These are phyloP conservation scores for Andrena marginata DNA, from an alignment of 2,888 invertebrate species.

Conservation along the genomic window DNA sequence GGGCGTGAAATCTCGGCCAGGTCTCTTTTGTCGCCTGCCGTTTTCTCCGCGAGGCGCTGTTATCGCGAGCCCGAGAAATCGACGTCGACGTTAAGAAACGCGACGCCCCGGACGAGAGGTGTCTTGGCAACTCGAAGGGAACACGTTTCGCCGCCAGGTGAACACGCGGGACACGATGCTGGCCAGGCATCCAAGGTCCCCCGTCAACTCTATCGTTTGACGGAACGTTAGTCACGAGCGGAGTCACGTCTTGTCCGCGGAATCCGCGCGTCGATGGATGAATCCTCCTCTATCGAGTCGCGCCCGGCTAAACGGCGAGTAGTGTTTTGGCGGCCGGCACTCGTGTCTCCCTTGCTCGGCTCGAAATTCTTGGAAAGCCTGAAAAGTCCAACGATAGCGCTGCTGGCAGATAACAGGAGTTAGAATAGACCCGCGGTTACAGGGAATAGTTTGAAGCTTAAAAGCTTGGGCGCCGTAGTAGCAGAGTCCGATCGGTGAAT, in stretches of 20 bases:
- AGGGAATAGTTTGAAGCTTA: neutral
- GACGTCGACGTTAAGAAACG: neutral
- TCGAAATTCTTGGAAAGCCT: neutral
- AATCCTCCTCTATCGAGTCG: conserved; percentile 27
- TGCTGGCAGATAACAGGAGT: conserved; percentile 20
- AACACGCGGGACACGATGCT: conserved; percentile 57
- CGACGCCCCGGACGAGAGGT: conserved; percentile 25
- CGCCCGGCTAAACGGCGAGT: neutral
- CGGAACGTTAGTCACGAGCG: conserved; percentile 64
- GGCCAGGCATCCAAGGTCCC: conserved; percentile 63
- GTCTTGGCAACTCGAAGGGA: conserved; percentile 49
- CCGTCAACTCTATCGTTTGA: conserved; percentile 67
- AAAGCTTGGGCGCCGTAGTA: neutral
- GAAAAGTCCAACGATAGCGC: conserved; percentile 7
- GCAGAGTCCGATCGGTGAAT: no score
- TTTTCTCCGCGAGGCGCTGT: conserved; percentile 4
- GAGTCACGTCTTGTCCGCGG: conserved; percentile 65
- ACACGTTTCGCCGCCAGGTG: conserved; percentile 63
- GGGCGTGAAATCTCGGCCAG: conserved; percentile 3
- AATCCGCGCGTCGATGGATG: conserved; percentile 33
- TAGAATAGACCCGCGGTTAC: conserved; percentile 12
- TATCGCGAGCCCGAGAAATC: neutral
- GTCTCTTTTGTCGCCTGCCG: neutral
- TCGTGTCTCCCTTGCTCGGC: neutral
- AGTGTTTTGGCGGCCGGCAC: conserved; percentile 10